Evolutionary conservation across 1,140 invertebrate genomes (phyloP), one percentile per base, ranked within the genome.

Genomic region (Lanistes nyassanus): DNA sequence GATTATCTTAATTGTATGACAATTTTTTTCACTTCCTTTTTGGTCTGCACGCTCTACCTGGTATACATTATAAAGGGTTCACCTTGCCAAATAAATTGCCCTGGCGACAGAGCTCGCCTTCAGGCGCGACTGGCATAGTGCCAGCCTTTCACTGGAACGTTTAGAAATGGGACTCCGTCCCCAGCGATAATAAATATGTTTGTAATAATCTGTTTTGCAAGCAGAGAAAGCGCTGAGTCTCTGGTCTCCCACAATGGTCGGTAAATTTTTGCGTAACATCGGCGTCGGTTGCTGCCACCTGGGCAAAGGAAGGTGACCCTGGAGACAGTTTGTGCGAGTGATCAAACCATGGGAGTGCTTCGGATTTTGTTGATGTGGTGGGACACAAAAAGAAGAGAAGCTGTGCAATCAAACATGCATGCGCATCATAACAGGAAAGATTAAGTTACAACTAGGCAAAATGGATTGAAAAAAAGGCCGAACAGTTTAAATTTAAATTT

Each of bases 241-340:
- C 26, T 9, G n/a, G 34, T 26, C 16, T 16, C 42, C 26, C 6
- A 66, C 31, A 47, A 67, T 62, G 58, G 55, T 67, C 62, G 51
- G 31, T 31, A 31, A 62, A 42, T 56, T 66, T 64, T 66, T 66
- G 64, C 74, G 67, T 42, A 70, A 29, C 42, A 77, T 66, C 65
- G 70, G 66, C 51, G 76, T 53, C 76, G 70, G 67, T 64, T 77
- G 56, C 23, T 73, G 56, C 58, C 60, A 64, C 60, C 71, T 65
- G 60, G 39, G 47, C 13, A 47, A 64, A 51, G 23, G 58, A 62
- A 62, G 19, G 60, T 6, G 36, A 64, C 36, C 56, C 51, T 23
- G 36, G 36, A 21, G 13, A 36, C n/a, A n/a, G n/a, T n/a, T n/a
- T n/a, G n/a, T n/a, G n/a, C n/a, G n/a, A n/a, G n/a, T n/a, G n/a